Evolutionary conservation across 2,888 invertebrate genomes (phyloP), one percentile per base, ranked within the genome.

Genomic region (Physocephala rufipes): DNA sequence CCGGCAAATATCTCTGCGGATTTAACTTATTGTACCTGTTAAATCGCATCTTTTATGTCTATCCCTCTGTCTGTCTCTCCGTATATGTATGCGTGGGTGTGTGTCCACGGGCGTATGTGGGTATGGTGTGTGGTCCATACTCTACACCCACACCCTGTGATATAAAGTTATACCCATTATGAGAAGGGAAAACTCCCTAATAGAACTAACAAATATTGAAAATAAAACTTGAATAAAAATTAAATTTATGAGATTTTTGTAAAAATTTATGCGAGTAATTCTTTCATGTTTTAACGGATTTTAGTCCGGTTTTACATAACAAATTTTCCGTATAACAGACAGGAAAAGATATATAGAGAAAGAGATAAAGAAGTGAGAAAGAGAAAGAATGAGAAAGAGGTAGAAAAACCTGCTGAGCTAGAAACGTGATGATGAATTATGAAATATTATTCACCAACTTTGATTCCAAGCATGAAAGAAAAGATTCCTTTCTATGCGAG

Each of bases 191-290:
- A n/a, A n/a, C n/a, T n/a, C n/a, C n/a, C n/a, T n/a, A n/a, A n/a
- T n/a, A n/a, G n/a, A n/a, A n/a, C n/a, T n/a, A 28, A 26, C 58
- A 15, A 26, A 24, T 28, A n/a, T 24, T 28, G 26, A 51, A 65
- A 64, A 49, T 58, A 67, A 21, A 26, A 51, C 65, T 49, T 53
- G 21, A 28, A 58, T 45, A 16, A 67, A 67, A 9, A 67, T 67
- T 58, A 67, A 67, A 67, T 67, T 67, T 67, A 67, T 45, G 58
- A 67, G 45, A 67, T 67, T 67, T 67, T 59, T 67, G 67, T 45
- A 58, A 43, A 67, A 58, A 67, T 58, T 67, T 67, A 58, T 67
- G 67, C 67, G 26, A 59, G 65, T 43, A 36, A 58, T 58, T 58
- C 24, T 12, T 19, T 53, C 45, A 24, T 65, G 65, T 49, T 65